A percentile compares a stretch with the other conserved stretches of the same genome.
phyloP scores from a whole-genome alignment of 2,113 vertebrate genomes.

The Triplophysa dalaica region DNA sequence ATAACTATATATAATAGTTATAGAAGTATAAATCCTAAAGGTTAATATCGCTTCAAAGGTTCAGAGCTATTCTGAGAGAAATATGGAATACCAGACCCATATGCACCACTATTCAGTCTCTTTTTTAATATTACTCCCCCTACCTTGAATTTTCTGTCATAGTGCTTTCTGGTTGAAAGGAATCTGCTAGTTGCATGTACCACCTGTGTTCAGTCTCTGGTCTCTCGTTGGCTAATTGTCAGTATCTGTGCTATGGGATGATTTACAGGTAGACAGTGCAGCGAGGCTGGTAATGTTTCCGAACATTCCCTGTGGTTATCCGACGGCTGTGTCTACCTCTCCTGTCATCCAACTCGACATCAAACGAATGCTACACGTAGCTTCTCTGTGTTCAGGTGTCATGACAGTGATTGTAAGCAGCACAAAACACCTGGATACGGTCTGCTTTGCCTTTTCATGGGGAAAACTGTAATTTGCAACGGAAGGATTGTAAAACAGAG shows the following conservation, averaged over 20 bases:
- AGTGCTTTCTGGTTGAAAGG: constrained; percentile 54
- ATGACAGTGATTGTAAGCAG: constrained; percentile 32
- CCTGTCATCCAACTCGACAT: constrained; percentile 40
- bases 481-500: constrained; percentile 39
- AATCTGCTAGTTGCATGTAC: constrained; percentile 63
- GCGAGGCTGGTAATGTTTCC: constrained; percentile 28
- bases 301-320: constrained; percentile 27
- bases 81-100: constrained; percentile 20
- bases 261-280: constrained; percentile 34
- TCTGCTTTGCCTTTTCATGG: constrained; percentile 6
- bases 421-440: constrained; percentile 66
- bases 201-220: constrained; percentile 46
- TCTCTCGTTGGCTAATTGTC: constrained; percentile 46
- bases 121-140: neutral
- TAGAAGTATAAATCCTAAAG: neutral
- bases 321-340: constrained; percentile 12
- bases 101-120: neutral
- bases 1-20: no score
- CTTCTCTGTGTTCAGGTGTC: constrained; percentile 45
- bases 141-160: constrained; percentile 22
- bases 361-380: constrained; percentile 57
- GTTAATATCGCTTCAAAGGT: neutral
- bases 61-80: constrained; percentile 35
- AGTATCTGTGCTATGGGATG: constrained; percentile 39
- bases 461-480: constrained; percentile 67